A percentile compares a stretch with the other conserved stretches of the same genome.
Evolutionary conservation across 2,113 vertebrate species (phyloP).

Genomic region (Tetrao urogallus): DNA sequence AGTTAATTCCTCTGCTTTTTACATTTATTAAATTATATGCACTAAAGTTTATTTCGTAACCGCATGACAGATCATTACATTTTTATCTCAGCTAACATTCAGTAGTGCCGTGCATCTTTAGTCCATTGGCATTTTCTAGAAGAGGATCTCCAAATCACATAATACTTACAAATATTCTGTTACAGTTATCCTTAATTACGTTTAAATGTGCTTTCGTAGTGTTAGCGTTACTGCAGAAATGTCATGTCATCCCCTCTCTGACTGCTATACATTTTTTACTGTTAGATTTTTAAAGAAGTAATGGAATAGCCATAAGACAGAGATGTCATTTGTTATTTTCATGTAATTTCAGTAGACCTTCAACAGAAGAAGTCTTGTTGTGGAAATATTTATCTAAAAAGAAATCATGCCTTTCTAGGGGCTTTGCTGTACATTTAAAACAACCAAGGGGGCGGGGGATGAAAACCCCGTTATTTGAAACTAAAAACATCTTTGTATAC

Average conservation of each 20-base stretch:
- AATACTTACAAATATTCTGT: background rate
- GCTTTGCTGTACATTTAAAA: background rate
- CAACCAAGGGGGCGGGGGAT: background rate
- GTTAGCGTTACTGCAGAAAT: background rate
- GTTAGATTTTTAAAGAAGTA: background rate
- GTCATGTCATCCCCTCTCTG: too few species aligned
- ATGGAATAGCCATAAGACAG: background rate
- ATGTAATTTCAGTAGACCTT: background rate
- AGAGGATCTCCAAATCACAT: background rate
- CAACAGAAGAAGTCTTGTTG: background rate
- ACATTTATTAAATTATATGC: background rate
- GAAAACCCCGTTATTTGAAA: background rate
- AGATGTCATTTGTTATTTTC: background rate
- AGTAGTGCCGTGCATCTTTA: background rate
- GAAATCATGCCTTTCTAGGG: background rate
- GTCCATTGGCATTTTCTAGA: background rate
- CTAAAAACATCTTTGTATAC: fast-evolving
- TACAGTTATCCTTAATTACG: background rate
- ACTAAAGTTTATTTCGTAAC: background rate
- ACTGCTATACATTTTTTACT: background rate
- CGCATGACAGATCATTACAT: background rate
- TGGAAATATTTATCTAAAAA: background rate
- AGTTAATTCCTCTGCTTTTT: background rate
- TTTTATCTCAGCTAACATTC: background rate
- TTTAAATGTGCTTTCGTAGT: background rate